Percentiles rank a stretch among this genome's conserved stretches.
Conservation (phyloP, 2,888 invertebrate species). For the Hyppa rectilinea region DNA sequence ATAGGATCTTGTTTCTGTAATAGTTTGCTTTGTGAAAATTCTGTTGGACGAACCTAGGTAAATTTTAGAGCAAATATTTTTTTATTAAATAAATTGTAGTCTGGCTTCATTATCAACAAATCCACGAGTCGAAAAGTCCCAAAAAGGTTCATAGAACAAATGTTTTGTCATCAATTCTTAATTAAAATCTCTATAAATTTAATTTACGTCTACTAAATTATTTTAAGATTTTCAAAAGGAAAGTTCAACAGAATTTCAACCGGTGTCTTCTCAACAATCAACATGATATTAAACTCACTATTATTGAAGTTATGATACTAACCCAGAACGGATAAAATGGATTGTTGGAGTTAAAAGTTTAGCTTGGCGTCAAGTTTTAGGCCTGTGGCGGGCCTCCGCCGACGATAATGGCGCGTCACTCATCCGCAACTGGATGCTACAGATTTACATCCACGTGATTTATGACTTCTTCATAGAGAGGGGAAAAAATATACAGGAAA, state of each 20-base stretch:
- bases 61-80: not conserved
- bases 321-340: slow-evolving; percentile 71
- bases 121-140: not conserved
- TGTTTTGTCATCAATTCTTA: not conserved
- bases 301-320: slow-evolving; percentile 61
- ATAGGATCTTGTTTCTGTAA: slow-evolving; percentile 18
- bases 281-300: slow-evolving; percentile 56
- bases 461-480: slow-evolving; percentile 90
- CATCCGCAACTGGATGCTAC: slow-evolving; percentile 88
- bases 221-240: slow-evolving; percentile 38
- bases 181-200: not conserved
- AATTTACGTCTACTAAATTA: slow-evolving; percentile 11
- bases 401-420: slow-evolving; percentile 90
- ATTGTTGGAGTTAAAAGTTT: slow-evolving; percentile 74
- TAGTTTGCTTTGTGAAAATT: not conserved
- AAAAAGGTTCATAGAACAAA: not conserved
- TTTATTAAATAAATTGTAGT: not conserved
- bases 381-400: slow-evolving; percentile 73
- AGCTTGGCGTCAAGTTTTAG: slow-evolving; percentile 80
- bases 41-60: not conserved
- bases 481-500: slow-evolving; percentile 86
- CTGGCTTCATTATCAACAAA: not conserved
- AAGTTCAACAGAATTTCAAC: slow-evolving; percentile 42
- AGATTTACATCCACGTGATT: slow-evolving; percentile 90
- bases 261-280: slow-evolving; percentile 43